Percentiles rank a stretch among this genome's conserved stretches.
phyloP scores from a whole-genome alignment of 2,888 invertebrate genomes.

The Drosophila antonietae region DNA sequence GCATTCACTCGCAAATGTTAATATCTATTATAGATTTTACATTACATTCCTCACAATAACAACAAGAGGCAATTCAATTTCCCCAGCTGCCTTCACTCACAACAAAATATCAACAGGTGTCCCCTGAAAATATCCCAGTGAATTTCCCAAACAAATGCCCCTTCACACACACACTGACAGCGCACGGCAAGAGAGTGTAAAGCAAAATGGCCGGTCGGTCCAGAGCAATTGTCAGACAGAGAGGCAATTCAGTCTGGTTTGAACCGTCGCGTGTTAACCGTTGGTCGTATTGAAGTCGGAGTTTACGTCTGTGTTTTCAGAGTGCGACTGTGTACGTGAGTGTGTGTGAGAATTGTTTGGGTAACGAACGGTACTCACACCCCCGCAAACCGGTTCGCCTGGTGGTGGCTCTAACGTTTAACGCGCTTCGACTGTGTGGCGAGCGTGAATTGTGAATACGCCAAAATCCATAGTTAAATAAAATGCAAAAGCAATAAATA shows the following conservation, averaged over 20 bases:
- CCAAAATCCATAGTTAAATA: slow-evolving; percentile 45
- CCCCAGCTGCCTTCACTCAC: background rate
- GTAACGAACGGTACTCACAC: slow-evolving; percentile 60
- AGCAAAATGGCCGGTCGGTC: slow-evolving; percentile 42
- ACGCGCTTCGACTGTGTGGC: slow-evolving; percentile 36
- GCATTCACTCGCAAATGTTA: background rate
- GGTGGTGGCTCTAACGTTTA: slow-evolving; percentile 52
- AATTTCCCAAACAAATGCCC: slow-evolving; percentile 60
- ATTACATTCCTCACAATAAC: background rate
- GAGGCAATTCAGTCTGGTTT: slow-evolving; percentile 52
- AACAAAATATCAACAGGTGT: slow-evolving; percentile 43
- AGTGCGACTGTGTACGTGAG: slow-evolving; percentile 36
- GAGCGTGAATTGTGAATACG: slow-evolving; percentile 23
- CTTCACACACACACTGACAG: slow-evolving; percentile 37
- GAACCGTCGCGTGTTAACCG: slow-evolving; percentile 57
- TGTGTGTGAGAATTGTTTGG: slow-evolving; percentile 58
- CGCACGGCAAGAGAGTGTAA: slow-evolving; percentile 17
- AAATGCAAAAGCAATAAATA: slow-evolving; percentile 61
- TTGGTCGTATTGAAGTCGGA: slow-evolving; percentile 50
- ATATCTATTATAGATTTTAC: background rate
- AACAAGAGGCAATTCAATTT: background rate
- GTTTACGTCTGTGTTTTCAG: slow-evolving; percentile 41
- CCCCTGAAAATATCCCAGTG: slow-evolving; percentile 35
- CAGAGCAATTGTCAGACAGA: slow-evolving; percentile 23
- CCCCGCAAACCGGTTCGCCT: slow-evolving; percentile 73